Evolutionary conservation across 1,140 invertebrate genomes (phyloP), one percentile per base, ranked within the genome.

Genomic region (Lucilia cuprina): DNA sequence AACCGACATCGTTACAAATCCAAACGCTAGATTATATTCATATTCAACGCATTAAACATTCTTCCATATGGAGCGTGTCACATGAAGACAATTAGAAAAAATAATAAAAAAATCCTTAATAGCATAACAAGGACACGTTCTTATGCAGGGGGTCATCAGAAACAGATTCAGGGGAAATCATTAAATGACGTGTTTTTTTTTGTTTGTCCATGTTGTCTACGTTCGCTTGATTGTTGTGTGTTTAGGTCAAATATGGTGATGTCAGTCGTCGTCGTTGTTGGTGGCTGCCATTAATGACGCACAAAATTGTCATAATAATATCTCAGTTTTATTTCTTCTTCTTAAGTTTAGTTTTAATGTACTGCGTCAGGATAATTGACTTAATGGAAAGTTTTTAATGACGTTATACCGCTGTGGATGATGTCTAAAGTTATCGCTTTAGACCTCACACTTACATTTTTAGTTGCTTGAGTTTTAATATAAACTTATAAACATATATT

Each of bases 181-280:
- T 60, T 60, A 14, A 60, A 60, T 60, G 55, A 60, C 55, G 55
- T 60, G 12, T n/a, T 14, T 60, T 60, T 60, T 14, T 60, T 60
- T 60, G 5, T n/a, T 14, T 60, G 55, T 60, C 13, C n/a, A n/a
- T n/a, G n/a, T n/a, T n/a, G n/a, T n/a, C n/a, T 60, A 14, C 3
- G 55, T 41, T 41, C 35, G 8, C 35, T 41, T 41, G 8, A 41
- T 8, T 41, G 5, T n/a, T 10, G 55, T 60, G n/a, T n/a, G n/a
- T n/a, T n/a, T n/a, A 60, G 55, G 55, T 60, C 55, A 60, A n/a
- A 60, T 60, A n/a, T n/a, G 55, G n/a, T 60, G 55, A 60, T n/a
- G 55, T 60, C 55, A 5, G 55, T 60, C n/a, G n/a, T n/a, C n/a
- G n/a, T n/a, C n/a, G n/a, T n/a, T n/a, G n/a, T n/a, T 14, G n/a